Percentiles rank a stretch among this genome's conserved stretches.
phyloP scores from a whole-genome alignment of 2,888 invertebrate genomes.

The Idaea straminata region DNA sequence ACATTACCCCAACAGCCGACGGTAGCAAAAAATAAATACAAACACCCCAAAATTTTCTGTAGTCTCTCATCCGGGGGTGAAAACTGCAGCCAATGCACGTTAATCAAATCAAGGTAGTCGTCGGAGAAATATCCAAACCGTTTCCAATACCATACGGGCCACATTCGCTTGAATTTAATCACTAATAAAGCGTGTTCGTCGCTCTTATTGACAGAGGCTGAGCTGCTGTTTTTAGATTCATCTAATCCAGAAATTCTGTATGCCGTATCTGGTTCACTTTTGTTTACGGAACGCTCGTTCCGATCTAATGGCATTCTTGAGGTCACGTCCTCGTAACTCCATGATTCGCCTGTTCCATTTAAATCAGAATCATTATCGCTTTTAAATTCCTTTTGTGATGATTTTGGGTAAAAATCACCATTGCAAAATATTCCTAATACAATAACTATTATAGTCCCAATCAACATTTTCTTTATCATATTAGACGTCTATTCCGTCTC shows the following conservation, averaged over 20 bases:
- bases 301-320: conserved; percentile 33
- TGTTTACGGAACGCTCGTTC: conserved; percentile 33
- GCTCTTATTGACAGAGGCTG: conserved; percentile 36
- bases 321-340: conserved; percentile 26
- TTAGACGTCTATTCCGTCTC: conserved; percentile 55
- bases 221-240: conserved; percentile 37
- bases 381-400: conserved; percentile 18
- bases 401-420: conserved; percentile 12
- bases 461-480: conserved; percentile 49
- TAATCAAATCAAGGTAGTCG: conserved; percentile 80
- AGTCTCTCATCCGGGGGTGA: conserved; percentile 80
- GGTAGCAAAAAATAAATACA: conserved; percentile 82
- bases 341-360: conserved; percentile 28
- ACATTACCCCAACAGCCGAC: conserved; percentile 86
- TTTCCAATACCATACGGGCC: conserved; percentile 76
- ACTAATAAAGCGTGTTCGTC: conserved; percentile 49
- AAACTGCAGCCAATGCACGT: conserved; percentile 86
- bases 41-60: conserved; percentile 81
- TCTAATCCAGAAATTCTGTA: conserved; percentile 31
- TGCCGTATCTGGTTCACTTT: conserved; percentile 29
- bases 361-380: conserved; percentile 21
- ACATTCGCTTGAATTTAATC: conserved; percentile 55
- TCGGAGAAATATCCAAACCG: conserved; percentile 78
- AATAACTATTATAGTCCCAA: conserved; percentile 38
- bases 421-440: conserved; percentile 42